Evolutionary conservation across 2,888 invertebrate genomes (phyloP).

Genomic region (Cylindroiulus punctatus): DNA sequence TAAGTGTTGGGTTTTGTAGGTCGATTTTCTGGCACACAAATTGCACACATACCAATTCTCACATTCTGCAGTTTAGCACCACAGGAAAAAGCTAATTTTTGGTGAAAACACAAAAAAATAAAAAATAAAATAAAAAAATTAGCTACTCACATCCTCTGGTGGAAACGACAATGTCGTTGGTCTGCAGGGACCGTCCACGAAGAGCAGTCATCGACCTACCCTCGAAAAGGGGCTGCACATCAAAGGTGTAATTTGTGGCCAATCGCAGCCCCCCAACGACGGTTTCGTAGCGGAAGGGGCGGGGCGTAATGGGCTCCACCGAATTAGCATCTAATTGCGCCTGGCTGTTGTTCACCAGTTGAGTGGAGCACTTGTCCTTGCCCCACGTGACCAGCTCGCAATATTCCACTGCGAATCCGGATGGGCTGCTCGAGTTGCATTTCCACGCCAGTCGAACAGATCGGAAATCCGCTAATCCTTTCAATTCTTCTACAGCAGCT

Average conservation of each 20-base stretch:
- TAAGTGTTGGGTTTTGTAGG: no score
- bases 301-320: constrained; percentile 20
- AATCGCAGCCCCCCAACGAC: constrained; percentile 74
- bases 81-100: no score
- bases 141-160: constrained; percentile 83
- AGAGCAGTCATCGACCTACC: neutral
- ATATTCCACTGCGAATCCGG: constrained; percentile 53
- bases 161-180: constrained; percentile 77
- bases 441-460: constrained; percentile 55
- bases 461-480: constrained; percentile 53
- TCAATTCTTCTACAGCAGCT: constrained; percentile 52
- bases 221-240: constrained; percentile 72
- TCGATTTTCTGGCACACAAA: no score
- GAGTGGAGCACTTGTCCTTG: constrained; percentile 48
- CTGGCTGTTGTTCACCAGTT: constrained; percentile 49
- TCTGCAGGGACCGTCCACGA: constrained; percentile 37
- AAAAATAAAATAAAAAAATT: constrained; percentile 40
- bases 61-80: no score
- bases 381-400: constrained; percentile 54
- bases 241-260: constrained; percentile 84
- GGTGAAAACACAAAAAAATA: no score
- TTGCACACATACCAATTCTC: constrained; percentile 66
- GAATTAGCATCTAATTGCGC: constrained; percentile 31
- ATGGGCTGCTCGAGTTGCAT: constrained; percentile 22
- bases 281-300: constrained; percentile 58